A percentile compares a stretch with the other conserved stretches of the same genome.
These are phyloP conservation scores for Lasius platythorax DNA, from an alignment of 2,888 invertebrate species.

Conservation along the genomic window DNA sequence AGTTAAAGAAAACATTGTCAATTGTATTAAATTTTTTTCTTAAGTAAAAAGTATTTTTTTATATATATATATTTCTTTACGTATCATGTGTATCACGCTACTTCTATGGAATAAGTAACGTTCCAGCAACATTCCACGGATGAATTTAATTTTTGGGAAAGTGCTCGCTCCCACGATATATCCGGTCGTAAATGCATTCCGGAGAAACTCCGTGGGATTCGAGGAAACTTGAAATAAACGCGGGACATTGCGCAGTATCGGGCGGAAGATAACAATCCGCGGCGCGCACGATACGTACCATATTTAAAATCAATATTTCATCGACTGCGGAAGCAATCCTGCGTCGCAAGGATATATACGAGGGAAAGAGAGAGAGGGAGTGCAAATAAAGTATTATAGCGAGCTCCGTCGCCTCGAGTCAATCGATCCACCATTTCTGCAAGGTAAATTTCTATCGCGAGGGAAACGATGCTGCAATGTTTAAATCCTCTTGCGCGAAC, in stretches of 20 bases:
- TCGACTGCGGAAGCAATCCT: slow-evolving; percentile 49
- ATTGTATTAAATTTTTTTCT: not conserved
- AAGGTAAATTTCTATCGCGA: slow-evolving; percentile 49
- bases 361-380: not conserved
- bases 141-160: slow-evolving; percentile 2
- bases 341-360: slow-evolving; percentile 41
- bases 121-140: not conserved
- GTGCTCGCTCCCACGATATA: not conserved
- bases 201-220: not conserved
- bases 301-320: slow-evolving; percentile 58
- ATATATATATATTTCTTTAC: not conserved
- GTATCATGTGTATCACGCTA: no score
- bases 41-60: not conserved
- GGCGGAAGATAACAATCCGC: slow-evolving; percentile 45
- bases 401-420: slow-evolving; percentile 49
- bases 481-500: slow-evolving; percentile 49
- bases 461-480: slow-evolving; percentile 39
- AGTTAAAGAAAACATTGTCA: not conserved
- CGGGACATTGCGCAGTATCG: not conserved
- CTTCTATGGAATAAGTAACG: not conserved
- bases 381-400: slow-evolving; percentile 54
- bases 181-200: slow-evolving; percentile 4
- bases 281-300: slow-evolving; percentile 14
- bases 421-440: slow-evolving; percentile 53
- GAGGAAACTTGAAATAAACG: slow-evolving; percentile 22